Evolutionary conservation across 2,888 invertebrate genomes (phyloP).

Genomic region (Dryadula phaetusa): DNA sequence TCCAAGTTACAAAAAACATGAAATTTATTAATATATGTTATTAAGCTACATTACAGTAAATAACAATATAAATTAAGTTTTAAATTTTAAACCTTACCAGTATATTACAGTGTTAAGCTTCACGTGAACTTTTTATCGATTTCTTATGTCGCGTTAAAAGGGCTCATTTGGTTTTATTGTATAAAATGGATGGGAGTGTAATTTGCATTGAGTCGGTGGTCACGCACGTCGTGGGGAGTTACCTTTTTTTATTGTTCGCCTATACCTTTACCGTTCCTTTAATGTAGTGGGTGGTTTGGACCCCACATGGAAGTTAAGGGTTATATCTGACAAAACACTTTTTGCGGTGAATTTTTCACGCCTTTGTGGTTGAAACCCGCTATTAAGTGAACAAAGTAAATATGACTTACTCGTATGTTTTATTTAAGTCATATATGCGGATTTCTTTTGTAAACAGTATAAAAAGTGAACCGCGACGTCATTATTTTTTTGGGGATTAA

Average conservation of each 20-base stretch:
- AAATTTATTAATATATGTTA: not conserved
- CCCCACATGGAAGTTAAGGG: conserved; percentile 51
- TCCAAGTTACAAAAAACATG: not conserved
- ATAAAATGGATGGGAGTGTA: conserved; percentile 80
- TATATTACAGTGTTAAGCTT: conserved; percentile 39
- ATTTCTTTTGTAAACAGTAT: not conserved
- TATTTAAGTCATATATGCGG: conserved; percentile 9
- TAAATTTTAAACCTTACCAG: conserved; percentile 23
- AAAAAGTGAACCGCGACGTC: not conserved
- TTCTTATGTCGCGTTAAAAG: conserved; percentile 81
- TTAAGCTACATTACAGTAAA: not conserved
- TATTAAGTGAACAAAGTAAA: conserved; percentile 39
- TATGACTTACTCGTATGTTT: conserved; percentile 27
- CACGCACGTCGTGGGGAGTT: conserved; percentile 73
- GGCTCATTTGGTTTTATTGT: conserved; percentile 82
- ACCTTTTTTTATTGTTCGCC: conserved; percentile 73
- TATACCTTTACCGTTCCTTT: conserved; percentile 68
- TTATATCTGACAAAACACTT: conserved; percentile 45
- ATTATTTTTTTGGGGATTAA: not conserved
- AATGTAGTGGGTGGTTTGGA: conserved; percentile 60
- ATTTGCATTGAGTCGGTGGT: conserved; percentile 81
- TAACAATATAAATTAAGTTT: not conserved
- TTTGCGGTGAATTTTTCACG: conserved; percentile 40
- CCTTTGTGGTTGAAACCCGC: conserved; percentile 39
- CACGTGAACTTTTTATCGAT: conserved; percentile 74